Conservation (phyloP, 1,140 invertebrate genomes). For the Conus ventricosus region DNA sequence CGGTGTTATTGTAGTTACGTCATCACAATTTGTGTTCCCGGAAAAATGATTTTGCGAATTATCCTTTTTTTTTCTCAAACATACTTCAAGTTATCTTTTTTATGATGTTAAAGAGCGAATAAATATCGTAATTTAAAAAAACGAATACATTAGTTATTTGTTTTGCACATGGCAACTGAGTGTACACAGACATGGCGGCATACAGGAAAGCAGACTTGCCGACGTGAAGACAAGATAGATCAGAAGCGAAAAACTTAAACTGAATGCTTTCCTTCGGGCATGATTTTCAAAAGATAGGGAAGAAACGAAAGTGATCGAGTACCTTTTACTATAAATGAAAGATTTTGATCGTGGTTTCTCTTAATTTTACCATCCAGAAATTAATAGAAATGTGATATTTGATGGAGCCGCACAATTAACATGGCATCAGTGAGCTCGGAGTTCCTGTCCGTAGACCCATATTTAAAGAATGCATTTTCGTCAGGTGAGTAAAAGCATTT, state of each 20-base stretch:
- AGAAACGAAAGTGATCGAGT: too few species aligned
- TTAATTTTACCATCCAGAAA: too few species aligned
- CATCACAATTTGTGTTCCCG: conserved; percentile 52
- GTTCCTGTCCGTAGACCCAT: conserved; percentile 56
- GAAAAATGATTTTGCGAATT: background rate
- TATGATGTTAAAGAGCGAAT: too few species aligned
- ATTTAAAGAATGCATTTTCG: conserved; percentile 65
- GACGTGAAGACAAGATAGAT: background rate
- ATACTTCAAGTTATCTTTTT: too few species aligned
- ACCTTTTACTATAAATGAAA: too few species aligned
- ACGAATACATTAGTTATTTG: background rate
- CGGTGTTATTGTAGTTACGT: conserved; percentile 51
- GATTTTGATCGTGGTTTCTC: too few species aligned
- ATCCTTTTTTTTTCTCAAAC: background rate
- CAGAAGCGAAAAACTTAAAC: background rate
- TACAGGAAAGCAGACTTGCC: background rate
- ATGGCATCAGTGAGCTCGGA: conserved; percentile 29
- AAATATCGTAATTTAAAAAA: background rate
- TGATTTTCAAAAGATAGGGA: too few species aligned
- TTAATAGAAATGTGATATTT: too few species aligned
- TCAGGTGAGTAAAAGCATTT: conserved; percentile 54
- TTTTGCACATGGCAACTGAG: conserved; percentile 28
- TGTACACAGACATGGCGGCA: conserved; percentile 41
- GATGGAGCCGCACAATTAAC: background rate
- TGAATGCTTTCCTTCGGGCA: too few species aligned